These are phyloP conservation scores for Ruditapes philippinarum DNA, from an alignment of 1,140 invertebrate species.

Conservation along the genomic window DNA sequence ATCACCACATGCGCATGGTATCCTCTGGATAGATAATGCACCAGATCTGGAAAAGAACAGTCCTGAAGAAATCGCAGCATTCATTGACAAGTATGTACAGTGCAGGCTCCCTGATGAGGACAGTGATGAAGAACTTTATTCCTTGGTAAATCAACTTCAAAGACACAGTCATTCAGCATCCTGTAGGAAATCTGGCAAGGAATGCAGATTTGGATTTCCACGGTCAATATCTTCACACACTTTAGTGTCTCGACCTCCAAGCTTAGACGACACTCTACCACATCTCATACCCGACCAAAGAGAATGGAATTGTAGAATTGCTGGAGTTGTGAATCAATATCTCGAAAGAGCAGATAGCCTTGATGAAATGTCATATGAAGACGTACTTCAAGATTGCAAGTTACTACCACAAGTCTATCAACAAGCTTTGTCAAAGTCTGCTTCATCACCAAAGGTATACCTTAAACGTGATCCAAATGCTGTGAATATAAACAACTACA, in stretches of 20 bases:
- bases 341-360: background rate
- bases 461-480: slow-evolving; percentile 35
- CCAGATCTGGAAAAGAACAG: slow-evolving; percentile 71
- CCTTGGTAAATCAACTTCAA: slow-evolving; percentile 61
- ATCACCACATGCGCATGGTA: slow-evolving; percentile 86
- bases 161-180: slow-evolving; percentile 69
- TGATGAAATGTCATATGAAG: background rate
- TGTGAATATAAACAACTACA: slow-evolving; percentile 65
- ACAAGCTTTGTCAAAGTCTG: slow-evolving; percentile 12
- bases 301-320: background rate
- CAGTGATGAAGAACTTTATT: background rate
- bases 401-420: background rate
- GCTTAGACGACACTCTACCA: background rate
- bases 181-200: slow-evolving; percentile 64
- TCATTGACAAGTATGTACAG: slow-evolving; percentile 67
- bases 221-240: slow-evolving; percentile 62
- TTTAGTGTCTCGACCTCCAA: slow-evolving; percentile 59
- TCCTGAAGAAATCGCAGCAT: slow-evolving; percentile 46
- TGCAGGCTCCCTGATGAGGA: slow-evolving; percentile 35
- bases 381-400: background rate
- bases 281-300: background rate
- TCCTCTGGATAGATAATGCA: slow-evolving; percentile 85
- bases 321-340: background rate
- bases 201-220: slow-evolving; percentile 75
- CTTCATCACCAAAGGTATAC: slow-evolving; percentile 14